phyloP scores from a whole-genome alignment of 2,888 invertebrate genomes.

The Gonocerus acuteangulatus region DNA sequence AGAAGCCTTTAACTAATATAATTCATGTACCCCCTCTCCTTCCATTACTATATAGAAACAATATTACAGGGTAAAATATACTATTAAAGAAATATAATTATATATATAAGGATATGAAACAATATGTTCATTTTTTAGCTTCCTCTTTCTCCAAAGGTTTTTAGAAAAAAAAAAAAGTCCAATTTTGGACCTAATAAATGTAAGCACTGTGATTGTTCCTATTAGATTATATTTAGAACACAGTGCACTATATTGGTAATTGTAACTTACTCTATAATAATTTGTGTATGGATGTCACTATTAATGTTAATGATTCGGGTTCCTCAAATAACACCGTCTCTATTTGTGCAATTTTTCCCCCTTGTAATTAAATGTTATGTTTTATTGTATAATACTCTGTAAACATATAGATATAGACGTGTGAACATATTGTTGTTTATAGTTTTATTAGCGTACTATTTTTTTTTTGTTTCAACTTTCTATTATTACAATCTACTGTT shows the following conservation, averaged over 20 bases:
- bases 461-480: slow-evolving; percentile 27
- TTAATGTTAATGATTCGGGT: slow-evolving; percentile 14
- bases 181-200: slow-evolving; percentile 5
- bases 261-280: slow-evolving; percentile 5
- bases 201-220: slow-evolving; percentile 35
- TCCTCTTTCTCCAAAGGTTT: slow-evolving; percentile 21
- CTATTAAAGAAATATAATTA: slow-evolving; percentile 27
- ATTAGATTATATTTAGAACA: slow-evolving; percentile 33
- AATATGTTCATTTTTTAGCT: slow-evolving; percentile 25
- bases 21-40: slow-evolving; percentile 21
- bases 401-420: slow-evolving; percentile 33
- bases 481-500: slow-evolving; percentile 29
- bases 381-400: slow-evolving; percentile 35
- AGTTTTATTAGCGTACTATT: slow-evolving; percentile 32
- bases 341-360: slow-evolving; percentile 30
- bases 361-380: slow-evolving; percentile 35
- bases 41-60: slow-evolving; percentile 25
- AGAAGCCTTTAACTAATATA: slow-evolving; percentile 18
- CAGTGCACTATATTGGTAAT: slow-evolving; percentile 29
- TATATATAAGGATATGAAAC: slow-evolving; percentile 12
- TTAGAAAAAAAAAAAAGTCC: slow-evolving; percentile 14
- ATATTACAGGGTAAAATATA: slow-evolving; percentile 34
- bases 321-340: slow-evolving; percentile 20
- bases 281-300: slow-evolving; percentile 24
- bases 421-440: slow-evolving; percentile 36